These are phyloP conservation scores for Danio jaintianensis DNA, from an alignment of 2,797 vertebrate genomes.

Conservation along the genomic window DNA sequence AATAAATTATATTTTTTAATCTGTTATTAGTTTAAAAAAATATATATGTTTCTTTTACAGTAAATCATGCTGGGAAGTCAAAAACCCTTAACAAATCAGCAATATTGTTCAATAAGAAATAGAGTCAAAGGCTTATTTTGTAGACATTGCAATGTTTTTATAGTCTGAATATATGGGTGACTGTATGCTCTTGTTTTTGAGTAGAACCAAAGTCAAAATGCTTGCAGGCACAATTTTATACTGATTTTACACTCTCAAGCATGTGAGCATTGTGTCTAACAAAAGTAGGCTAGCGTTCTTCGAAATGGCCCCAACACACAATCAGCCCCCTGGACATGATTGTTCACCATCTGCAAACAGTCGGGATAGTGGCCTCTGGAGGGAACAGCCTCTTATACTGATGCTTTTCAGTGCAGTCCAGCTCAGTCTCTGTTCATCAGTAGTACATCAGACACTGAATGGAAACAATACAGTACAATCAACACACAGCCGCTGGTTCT, in stretches of 20 bases:
- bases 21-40: no score
- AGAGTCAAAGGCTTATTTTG: not conserved
- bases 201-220: not conserved
- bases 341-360: conserved; percentile 1
- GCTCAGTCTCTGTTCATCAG: not conserved
- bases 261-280: not conserved
- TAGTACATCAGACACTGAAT: not conserved
- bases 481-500: not conserved
- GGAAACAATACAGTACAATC: not conserved
- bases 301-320: not conserved
- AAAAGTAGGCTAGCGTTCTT: not conserved
- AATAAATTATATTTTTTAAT: no score
- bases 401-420: not conserved
- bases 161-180: not conserved
- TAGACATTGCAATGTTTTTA: not conserved
- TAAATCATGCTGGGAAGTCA: not conserved
- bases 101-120: not conserved
- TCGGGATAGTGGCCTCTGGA: not conserved
- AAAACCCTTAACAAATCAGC: not conserved
- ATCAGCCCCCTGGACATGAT: not conserved
- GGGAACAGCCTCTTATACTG: not conserved
- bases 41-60: no score
- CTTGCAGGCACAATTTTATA: not conserved
- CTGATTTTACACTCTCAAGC: not conserved
- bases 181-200: not conserved